phyloP scores from a whole-genome alignment of 1,140 invertebrate species.

The Brachionus koreanus region DNA sequence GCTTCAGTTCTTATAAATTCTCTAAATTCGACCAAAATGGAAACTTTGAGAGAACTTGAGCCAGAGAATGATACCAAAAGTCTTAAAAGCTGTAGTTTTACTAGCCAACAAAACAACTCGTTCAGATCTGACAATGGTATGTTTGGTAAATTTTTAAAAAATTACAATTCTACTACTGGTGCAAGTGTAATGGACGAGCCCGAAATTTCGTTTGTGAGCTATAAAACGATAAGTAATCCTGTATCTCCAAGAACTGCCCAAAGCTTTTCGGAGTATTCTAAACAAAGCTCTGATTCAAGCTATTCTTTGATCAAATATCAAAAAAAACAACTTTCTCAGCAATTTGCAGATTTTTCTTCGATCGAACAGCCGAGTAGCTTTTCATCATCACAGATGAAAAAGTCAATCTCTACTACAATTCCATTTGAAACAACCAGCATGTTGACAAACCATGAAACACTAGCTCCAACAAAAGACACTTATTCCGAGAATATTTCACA shows the following conservation, averaged over 20 bases:
- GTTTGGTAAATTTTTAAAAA: conserved; percentile 38
- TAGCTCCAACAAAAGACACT: neutral
- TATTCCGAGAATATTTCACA: neutral
- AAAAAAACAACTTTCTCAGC: conserved; percentile 21
- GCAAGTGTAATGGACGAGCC: conserved; percentile 40
- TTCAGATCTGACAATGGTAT: neutral
- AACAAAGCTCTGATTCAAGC: neutral
- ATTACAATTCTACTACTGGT: neutral
- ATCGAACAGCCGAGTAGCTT: neutral
- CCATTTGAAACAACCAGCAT: conserved; percentile 12
- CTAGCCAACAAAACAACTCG: neutral
- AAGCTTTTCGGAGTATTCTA: neutral
- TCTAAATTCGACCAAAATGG: neutral
- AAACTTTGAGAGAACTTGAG: neutral
- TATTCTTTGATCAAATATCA: neutral
- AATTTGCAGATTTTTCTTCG: conserved; percentile 36
- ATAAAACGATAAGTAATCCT: conserved; percentile 18
- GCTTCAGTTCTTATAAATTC: conserved; percentile 6
- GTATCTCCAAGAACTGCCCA: neutral
- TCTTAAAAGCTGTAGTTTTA: neutral
- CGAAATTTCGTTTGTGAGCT: conserved; percentile 40
- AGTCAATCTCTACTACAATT: neutral
- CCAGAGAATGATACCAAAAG: neutral
- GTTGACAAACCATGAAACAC: neutral
- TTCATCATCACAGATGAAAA: neutral